phyloP scores from a whole-genome alignment of 2,113 vertebrate species.

The Phycodurus eques region DNA sequence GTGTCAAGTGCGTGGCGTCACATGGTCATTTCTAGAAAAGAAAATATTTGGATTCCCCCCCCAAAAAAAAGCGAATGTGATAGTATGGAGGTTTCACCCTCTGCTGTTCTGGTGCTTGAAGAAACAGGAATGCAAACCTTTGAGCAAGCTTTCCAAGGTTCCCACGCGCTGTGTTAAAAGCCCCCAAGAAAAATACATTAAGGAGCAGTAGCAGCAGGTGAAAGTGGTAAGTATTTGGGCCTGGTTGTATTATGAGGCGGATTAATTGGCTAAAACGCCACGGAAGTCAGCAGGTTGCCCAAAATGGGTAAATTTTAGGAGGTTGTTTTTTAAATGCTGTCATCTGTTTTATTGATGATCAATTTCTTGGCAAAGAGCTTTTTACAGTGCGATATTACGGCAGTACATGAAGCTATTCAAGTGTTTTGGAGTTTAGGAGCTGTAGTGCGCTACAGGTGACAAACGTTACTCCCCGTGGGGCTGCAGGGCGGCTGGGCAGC shows the following conservation, averaged over 20 bases:
- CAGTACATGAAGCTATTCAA: not conserved
- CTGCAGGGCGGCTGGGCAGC: conserved; percentile 41
- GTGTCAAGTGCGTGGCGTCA: not conserved
- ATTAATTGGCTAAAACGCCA: not conserved
- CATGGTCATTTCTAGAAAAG: not conserved
- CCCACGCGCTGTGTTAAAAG: conserved; percentile 21
- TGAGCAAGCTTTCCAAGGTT: conserved; percentile 33
- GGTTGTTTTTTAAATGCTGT: not conserved
- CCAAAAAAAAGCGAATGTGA: not conserved
- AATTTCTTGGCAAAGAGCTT: not conserved
- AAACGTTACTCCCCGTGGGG: conserved; percentile 28
- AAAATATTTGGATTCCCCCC: not conserved
- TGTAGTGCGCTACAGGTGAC: not conserved
- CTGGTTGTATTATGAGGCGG: not conserved
- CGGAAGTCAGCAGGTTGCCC: not conserved
- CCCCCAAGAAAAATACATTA: conserved; percentile 6
- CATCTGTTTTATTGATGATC: not conserved
- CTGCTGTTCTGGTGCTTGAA: not conserved
- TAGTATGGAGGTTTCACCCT: no score
- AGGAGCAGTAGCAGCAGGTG: conserved; percentile 9
- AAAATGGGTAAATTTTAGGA: not conserved
- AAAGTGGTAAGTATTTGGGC: not conserved
- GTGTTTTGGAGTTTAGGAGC: not conserved
- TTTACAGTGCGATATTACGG: not conserved
- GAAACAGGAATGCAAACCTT: conserved; percentile 29